A percentile compares a stretch with the other conserved stretches of the same genome.
Evolutionary conservation across 2,797 vertebrate species (phyloP).

Genomic region (Microcaecilia unicolor): DNA sequence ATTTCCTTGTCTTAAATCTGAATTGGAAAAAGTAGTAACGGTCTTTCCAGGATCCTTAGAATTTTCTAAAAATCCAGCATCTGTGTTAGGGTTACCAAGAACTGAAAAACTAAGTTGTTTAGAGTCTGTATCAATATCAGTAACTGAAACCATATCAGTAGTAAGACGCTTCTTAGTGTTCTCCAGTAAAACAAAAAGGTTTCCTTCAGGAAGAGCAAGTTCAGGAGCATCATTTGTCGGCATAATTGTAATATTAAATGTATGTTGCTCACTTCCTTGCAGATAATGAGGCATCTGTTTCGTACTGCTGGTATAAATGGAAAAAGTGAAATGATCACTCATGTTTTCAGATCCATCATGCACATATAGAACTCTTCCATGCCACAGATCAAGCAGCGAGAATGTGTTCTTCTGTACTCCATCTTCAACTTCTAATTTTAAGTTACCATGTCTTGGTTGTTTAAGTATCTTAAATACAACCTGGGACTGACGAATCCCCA

Average conservation of each 20-base stretch:
- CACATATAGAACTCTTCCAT: constrained; percentile 69
- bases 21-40: constrained; percentile 61
- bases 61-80: constrained; percentile 77
- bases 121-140: constrained; percentile 68
- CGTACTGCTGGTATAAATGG: constrained; percentile 62
- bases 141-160: constrained; percentile 58
- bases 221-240: constrained; percentile 80
- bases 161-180: constrained; percentile 73
- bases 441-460: constrained; percentile 61
- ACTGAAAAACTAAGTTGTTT: constrained; percentile 61
- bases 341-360: constrained; percentile 79
- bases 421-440: constrained; percentile 64
- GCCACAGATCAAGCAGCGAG: constrained; percentile 74
- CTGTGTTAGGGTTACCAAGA: constrained; percentile 73
- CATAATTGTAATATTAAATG: constrained; percentile 66
- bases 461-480: constrained; percentile 70
- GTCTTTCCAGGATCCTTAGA: constrained; percentile 53
- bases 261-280: constrained; percentile 51
- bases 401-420: constrained; percentile 63
- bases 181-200: constrained; percentile 73
- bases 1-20: constrained; percentile 60
- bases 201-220: constrained; percentile 72
- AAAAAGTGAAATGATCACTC: constrained; percentile 75
- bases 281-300: constrained; percentile 60
- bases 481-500: constrained; percentile 74